Base-by-base conservation (phyloP, 2,113 vertebrate species). In the Gymnogyps californianus region DNA sequence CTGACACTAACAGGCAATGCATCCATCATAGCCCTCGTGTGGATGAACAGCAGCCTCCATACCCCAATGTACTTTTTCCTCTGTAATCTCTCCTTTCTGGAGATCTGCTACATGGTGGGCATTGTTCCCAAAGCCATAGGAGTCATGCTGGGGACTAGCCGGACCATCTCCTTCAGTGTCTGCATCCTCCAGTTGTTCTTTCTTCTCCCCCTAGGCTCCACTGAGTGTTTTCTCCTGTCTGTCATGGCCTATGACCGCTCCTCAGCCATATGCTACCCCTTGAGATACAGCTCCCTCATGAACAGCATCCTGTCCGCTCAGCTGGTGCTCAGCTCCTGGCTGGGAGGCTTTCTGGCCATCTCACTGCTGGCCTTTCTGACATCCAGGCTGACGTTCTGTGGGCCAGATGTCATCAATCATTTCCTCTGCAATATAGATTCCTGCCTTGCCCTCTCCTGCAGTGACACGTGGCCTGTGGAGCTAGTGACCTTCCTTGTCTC, bases 71-170 rank as follows among this genome's bases (percentile, higher is more conserved):
- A 98, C 75, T 89, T 97, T 26, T 93, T 98, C 44, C 93, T 98
- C 32, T 96, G 97, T 29, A 91, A 91, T 75, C 91, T 96, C 51
- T 95, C 95, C n/a, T 95, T 96, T 61, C 71, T 93, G 71, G 97
- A 98, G 84, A 97, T 98, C 42, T 98, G 97, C 97, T 26, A 98
- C 86, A 0, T n/a, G 94, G 92, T 4, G 88, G n/a, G n/a, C n/a
- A n/a, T 93, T 51, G 62, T 98, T 74, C 98, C 98, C 66, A 98
- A 98, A 94, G 97, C 98, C 93, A 95, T 98, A 57, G 92, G 75
- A 55, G 97, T 97, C 75, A 89, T 97, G 67, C 87, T 97, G 65
- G 79, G 91, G 36, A 84, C 74, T 28, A 96, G 77, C 40, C 83
- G 79, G 34, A 91, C 81, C 80, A 97, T 98, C 61, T 97, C 97